Conservation (phyloP, 1,140 invertebrate genomes). For the Drosophila takahashii region DNA sequence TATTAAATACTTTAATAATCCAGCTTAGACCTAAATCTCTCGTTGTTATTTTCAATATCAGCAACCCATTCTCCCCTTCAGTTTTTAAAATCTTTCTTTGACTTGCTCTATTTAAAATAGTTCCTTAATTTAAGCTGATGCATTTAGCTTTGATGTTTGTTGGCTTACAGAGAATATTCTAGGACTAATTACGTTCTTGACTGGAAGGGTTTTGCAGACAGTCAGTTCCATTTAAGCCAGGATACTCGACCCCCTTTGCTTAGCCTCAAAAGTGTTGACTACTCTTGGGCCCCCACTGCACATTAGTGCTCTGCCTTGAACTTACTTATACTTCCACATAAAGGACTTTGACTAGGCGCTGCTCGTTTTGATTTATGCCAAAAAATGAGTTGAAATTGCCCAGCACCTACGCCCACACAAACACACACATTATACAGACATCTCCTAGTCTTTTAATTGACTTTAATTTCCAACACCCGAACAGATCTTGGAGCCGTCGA, state of each 20-base stretch:
- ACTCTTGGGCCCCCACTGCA: slow-evolving; percentile 19
- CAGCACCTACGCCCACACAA: slow-evolving; percentile 10
- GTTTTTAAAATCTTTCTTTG: no score
- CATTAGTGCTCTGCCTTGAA: slow-evolving; percentile 37
- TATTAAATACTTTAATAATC: no score
- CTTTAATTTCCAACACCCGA: slow-evolving; percentile 76
- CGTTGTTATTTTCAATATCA: no score
- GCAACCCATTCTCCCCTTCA: no score
- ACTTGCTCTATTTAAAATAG: slow-evolving; percentile 12
- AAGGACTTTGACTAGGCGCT: slow-evolving; percentile 34
- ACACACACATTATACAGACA: slow-evolving; percentile 26
- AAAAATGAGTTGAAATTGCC: slow-evolving; percentile 28
- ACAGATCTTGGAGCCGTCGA: slow-evolving; percentile 29
- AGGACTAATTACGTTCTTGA: slow-evolving; percentile 42
- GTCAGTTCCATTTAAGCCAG: slow-evolving; percentile 7
- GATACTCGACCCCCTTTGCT: slow-evolving; percentile 25
- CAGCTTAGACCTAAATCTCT: no score
- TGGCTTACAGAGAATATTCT: slow-evolving; percentile 31
- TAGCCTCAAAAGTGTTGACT: slow-evolving; percentile 41
- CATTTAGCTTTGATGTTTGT: slow-evolving; percentile 30
- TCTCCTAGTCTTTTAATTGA: slow-evolving; percentile 67
- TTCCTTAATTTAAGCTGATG: slow-evolving; percentile 9
- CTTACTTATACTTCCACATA: slow-evolving; percentile 2
- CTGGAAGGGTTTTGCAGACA: slow-evolving; percentile 24
- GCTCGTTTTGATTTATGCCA: slow-evolving; percentile 63